Base-by-base conservation (phyloP, 2,888 invertebrate species). In the Noctua janthina region DNA sequence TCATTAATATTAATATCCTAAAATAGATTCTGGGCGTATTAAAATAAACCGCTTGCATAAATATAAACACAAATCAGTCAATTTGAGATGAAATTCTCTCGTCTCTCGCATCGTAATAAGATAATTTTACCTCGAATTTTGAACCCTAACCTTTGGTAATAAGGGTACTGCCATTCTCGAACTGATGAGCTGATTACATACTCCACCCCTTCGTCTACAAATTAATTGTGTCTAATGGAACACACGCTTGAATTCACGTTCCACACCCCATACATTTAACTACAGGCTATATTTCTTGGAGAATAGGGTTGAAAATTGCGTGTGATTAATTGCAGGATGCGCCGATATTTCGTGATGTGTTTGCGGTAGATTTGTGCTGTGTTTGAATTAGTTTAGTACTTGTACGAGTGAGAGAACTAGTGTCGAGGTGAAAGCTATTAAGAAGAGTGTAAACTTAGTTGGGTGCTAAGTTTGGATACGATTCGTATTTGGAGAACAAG, bases 161-260 rank as follows among this genome's bases (percentile, higher is more conserved):
- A 90, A 84, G 83, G 74, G 51, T 43, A 73, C 74, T 76, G 75
- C 68, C 54, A 81, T 84, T 68, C 59, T 54, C 51, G 17, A 78
- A 78, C 67, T 84, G 85, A 87, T 81, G 82, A 88, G 87, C 82
- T 89, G 86, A 89, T 89, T 83, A 89, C 82, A 83, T 68, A 81
- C 88, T 83, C 83, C 80, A 79, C 84, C 82, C 88, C 81, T 85
- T 82, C 89, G 89, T 89, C 92, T 91, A 90, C 92, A 93, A 94
- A 94, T 94, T 94, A 94, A 95, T 95, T 93, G 93, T 91, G 89
- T 93, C 93, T 95, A 94, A 95, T 94, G 94, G 94, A 93, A 93
- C 93, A 93, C 90, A 89, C 91, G 92, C 90, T 89, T 82, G 81
- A 92, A 91, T 90, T 89, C 90, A 87, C 88, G 85, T 81, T 77